These are phyloP conservation scores for Ranitomeya variabilis DNA, from an alignment of 2,113 vertebrate genomes.

Conservation along the genomic window DNA sequence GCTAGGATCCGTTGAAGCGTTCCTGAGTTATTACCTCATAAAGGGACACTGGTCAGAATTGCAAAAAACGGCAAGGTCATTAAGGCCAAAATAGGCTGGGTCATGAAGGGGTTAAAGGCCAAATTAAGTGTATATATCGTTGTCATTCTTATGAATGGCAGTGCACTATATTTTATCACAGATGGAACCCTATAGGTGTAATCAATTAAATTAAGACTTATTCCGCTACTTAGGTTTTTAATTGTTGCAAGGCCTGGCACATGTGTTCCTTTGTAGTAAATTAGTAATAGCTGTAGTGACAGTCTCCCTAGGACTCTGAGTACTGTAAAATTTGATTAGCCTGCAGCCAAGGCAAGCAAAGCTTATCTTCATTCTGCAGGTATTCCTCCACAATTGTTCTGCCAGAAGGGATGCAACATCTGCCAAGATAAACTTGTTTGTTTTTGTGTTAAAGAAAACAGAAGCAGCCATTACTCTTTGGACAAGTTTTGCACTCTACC, in stretches of 20 bases:
- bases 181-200: conserved; percentile 1
- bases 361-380: conserved; percentile 59
- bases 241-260: conserved; percentile 46
- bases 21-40: too few species aligned
- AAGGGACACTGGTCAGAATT: too few species aligned
- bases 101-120: too few species aligned
- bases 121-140: background rate
- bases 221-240: conserved; percentile 47
- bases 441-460: conserved; percentile 49
- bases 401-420: conserved; percentile 61
- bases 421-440: conserved; percentile 59
- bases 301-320: conserved; percentile 53
- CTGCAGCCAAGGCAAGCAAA: conserved; percentile 48
- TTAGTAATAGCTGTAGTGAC: conserved; percentile 56
- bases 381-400: conserved; percentile 53
- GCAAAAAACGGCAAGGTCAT: too few species aligned
- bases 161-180: conserved; percentile 58
- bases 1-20: too few species aligned
- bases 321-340: conserved; percentile 49
- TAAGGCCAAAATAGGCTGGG: too few species aligned
- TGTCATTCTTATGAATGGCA: background rate
- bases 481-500: conserved; percentile 11
- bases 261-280: conserved; percentile 43
- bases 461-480: conserved; percentile 50
- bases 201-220: conserved; percentile 46